Evolutionary conservation across 2,888 invertebrate species (phyloP), one percentile per base, ranked within the genome.

Genomic region (Seladonia tumulorum): DNA sequence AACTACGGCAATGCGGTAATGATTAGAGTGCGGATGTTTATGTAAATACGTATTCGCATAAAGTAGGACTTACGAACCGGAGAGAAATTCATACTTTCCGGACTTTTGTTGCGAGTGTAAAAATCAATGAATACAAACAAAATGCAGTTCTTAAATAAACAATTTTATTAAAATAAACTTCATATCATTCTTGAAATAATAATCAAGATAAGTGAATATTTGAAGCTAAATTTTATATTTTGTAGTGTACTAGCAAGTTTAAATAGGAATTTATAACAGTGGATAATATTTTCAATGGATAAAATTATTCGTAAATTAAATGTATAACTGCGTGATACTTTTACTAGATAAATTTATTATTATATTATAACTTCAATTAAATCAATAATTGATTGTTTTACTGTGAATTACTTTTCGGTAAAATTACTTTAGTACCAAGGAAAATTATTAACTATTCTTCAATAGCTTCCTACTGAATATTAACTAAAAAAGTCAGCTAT

Each of bases 1-100:
- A 35, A 66, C 66, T 35, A 66, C 66, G 18, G 66, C 66, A 35
- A 66, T 66, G 39, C 68, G 22, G 68, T 35, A 35, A 73, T 73
- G 45, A 73, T 49, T 29, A 49, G 22, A 49, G 45, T 49, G 73
- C 73, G 8, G 39, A 68, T 68, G 42, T 68, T 39, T 68, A 68
- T 39, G 42, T 22, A 68, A 68, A 68, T 22, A 8, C 39, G 22
- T 35, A 42, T 68, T 66, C 35, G 29, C 35, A 4, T 66, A 29
- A 66, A 18, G 8, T 66, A 66, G 14, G 5, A 16, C 2, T 63
- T 29, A 16, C 16, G 25, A 63, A 29, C 29, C 14, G 60, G 7
- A 60, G 16, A 14, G 25, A 25, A 60, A 16, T 60, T 5, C 25
- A n/a, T 25, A 14, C 14, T 25, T 60, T 25, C 25, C 14, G 14